Evolutionary conservation across 2,888 invertebrate species (phyloP).

Genomic region (Netelia fuscicornis): DNA sequence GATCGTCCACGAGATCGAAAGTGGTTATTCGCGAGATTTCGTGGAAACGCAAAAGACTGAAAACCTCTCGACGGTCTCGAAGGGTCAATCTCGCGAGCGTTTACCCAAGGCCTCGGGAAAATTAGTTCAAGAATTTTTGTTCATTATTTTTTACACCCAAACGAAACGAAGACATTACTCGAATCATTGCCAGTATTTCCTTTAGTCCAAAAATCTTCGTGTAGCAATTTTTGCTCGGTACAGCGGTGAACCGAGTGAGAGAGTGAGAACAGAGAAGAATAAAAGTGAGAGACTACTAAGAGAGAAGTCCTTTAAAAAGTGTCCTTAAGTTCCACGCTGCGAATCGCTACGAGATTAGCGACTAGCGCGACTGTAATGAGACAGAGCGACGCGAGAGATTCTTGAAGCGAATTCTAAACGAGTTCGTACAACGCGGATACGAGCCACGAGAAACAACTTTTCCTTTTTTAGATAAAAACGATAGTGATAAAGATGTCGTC

Average conservation of each 20-base stretch:
- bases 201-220: conserved; percentile 16
- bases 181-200: conserved; percentile 55
- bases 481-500: conserved; percentile 34
- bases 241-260: neutral
- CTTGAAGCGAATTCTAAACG: conserved; percentile 15
- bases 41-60: conserved; percentile 7
- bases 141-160: neutral
- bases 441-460: neutral
- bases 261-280: neutral
- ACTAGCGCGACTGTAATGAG: conserved; percentile 57
- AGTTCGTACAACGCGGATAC: neutral
- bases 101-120: conserved; percentile 52
- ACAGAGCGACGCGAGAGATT: conserved; percentile 34
- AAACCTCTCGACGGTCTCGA: conserved; percentile 18
- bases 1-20: too few species aligned
- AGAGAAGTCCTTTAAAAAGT: conserved; percentile 44
- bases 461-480: neutral
- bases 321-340: conserved; percentile 54
- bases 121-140: conserved; percentile 44
- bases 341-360: conserved; percentile 38
- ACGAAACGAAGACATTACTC: conserved; percentile 38
- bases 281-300: neutral
- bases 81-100: conserved; percentile 26
- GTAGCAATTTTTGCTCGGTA: too few species aligned
- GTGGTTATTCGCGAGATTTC: neutral